A percentile compares a stretch with the other conserved stretches of the same genome.
phyloP scores from a whole-genome alignment of 2,888 invertebrate species.

The Hypomecis punctinalis region DNA sequence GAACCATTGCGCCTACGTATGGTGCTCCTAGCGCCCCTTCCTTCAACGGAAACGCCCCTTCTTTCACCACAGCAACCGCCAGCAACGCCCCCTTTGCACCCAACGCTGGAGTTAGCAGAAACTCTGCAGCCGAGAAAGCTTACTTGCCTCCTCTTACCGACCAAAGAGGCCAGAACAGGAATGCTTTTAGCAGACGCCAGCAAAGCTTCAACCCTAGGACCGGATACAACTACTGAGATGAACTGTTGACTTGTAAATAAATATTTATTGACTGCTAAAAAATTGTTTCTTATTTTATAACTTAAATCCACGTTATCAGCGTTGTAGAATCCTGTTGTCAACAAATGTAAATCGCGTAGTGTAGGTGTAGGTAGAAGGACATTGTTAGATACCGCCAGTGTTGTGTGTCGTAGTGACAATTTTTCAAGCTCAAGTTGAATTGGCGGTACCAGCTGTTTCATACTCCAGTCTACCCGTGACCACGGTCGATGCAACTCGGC shows the following conservation, averaged over 20 bases:
- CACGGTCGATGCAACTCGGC: too few species aligned
- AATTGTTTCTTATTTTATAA: too few species aligned
- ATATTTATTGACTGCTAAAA: conserved; percentile 33
- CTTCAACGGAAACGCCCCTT: conserved; percentile 1
- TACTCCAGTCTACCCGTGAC: too few species aligned
- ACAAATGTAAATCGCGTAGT: too few species aligned
- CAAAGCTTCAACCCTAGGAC: conserved; percentile 57
- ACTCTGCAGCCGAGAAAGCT: conserved; percentile 50
- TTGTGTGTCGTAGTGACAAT: too few species aligned
- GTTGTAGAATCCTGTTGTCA: too few species aligned
- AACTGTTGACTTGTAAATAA: conserved; percentile 40
- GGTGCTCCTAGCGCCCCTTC: conserved; percentile 1
- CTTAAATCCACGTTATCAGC: too few species aligned
- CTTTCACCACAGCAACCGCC: not conserved
- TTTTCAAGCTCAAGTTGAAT: too few species aligned
- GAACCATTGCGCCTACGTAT: conserved; percentile 9
- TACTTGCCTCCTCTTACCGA: conserved; percentile 61
- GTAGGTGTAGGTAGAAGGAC: too few species aligned
- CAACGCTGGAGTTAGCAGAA: conserved; percentile 25
- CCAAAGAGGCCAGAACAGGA: conserved; percentile 29
- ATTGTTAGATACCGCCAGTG: too few species aligned
- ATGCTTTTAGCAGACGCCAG: conserved; percentile 49
- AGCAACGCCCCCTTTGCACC: conserved; percentile 1
- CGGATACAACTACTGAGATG: conserved; percentile 53
- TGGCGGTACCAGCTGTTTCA: too few species aligned